Base-by-base conservation (phyloP, 2,888 invertebrate species). In the Mimumesa dahlbomi region DNA sequence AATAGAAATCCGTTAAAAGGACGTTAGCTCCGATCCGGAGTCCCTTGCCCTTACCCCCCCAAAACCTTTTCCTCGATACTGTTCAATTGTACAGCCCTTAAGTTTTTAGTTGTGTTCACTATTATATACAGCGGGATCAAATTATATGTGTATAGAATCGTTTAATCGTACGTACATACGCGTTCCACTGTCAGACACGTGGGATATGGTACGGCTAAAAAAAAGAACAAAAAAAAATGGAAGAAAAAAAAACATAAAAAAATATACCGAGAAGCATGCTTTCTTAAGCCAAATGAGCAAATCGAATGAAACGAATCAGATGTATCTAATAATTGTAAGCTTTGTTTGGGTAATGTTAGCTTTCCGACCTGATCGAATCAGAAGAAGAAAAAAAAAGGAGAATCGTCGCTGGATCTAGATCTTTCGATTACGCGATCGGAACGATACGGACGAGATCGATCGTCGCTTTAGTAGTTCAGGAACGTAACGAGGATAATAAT, bases 121-220 rank as follows among this genome's bases (percentile, higher is more conserved):
- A 79, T 64, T 83, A 77, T 85, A 85, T 84, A 85, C 83, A 79
- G 82, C 77, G 86, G 85, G 85, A 86, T 84, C 85, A 86, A 86
- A 85, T 81, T 79, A 81, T 77, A 64, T 29, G 82, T 84, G 83
- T 84, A 82, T 81, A 82, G 79, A 70, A 53, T 64, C 74, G 67
- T 68, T 57, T 77, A 67, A 71, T 65, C 56, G n/a, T 59, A 66
- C 62, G 54, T 74, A 54, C 42, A 21, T 19, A 34, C 14, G 19
- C 22, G 13, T 5, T 9, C n/a, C 13, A 16, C 29, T 21, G n/a
- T n/a, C 36, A 25, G 7, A 25, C 25, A 7, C 46, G 36, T 16
- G 48, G 25, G 29, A 42, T 40, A 2, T 42, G 53, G 21, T 16
- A 61, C 49, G 71, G 56, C 49, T 68, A 65, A 65, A 43, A n/a